Conservation (phyloP, 1,140 invertebrate genomes). For the Littorina saxatilis region DNA sequence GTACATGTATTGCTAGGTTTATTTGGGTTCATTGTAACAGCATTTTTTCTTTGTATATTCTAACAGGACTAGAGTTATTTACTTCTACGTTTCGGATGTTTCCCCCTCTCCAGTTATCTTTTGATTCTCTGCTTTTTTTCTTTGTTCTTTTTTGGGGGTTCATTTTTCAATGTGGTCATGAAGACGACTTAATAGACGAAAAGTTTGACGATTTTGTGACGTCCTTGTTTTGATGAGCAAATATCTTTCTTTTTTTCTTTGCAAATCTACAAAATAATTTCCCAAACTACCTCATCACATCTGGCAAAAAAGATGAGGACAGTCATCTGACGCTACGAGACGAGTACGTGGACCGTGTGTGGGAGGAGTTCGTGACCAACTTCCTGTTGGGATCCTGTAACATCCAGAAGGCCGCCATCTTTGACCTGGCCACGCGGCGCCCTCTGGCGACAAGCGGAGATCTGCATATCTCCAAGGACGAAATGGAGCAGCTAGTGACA, state of each 20-base stretch:
- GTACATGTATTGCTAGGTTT: no score
- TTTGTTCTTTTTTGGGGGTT: not conserved
- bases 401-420: conserved; percentile 36
- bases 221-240: no score
- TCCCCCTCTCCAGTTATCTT: no score
- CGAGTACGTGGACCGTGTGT: conserved; percentile 30
- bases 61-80: no score
- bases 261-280: no score
- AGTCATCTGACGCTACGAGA: not conserved
- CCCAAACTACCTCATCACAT: not conserved
- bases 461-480: not conserved
- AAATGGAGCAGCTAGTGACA: conserved; percentile 15
- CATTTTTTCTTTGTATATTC: no score
- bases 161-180: no score
- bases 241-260: no score
- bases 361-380: conserved; percentile 33
- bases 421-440: conserved; percentile 12
- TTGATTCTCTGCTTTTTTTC: not conserved
- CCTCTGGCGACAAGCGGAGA: conserved; percentile 16
- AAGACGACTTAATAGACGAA: no score
- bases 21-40: no score
- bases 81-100: no score
- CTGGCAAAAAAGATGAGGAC: not conserved
- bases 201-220: no score
- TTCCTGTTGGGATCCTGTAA: conserved; percentile 40